phyloP scores from a whole-genome alignment of 2,113 vertebrate genomes.

The Oryzias melastigma region DNA sequence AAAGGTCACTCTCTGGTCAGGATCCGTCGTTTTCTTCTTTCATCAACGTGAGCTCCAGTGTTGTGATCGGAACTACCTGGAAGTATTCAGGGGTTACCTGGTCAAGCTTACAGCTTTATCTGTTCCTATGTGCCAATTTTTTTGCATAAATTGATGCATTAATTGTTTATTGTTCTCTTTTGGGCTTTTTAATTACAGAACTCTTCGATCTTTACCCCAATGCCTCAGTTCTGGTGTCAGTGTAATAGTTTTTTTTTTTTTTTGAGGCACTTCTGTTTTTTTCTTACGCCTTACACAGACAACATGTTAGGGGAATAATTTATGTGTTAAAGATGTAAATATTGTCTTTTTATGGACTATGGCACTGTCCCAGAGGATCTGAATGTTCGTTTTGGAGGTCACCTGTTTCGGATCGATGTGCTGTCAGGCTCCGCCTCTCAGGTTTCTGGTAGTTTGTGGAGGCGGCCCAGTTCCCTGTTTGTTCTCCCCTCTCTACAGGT shows the following conservation, averaged over 20 bases:
- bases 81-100: slow-evolving; percentile 45
- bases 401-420: slow-evolving; percentile 42
- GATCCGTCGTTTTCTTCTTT: slow-evolving; percentile 2
- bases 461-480: too few relatives aligned
- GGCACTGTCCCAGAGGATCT: slow-evolving; percentile 54
- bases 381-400: slow-evolving; percentile 59
- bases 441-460: slow-evolving; percentile 40
- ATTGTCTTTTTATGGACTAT: slow-evolving; percentile 52
- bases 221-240: slow-evolving; percentile 35
- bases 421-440: slow-evolving; percentile 53
- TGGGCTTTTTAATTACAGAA: slow-evolving; percentile 29
- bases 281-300: slow-evolving; percentile 64
- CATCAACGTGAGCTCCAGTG: slow-evolving; percentile 26
- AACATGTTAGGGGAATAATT: slow-evolving; percentile 70
- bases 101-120: slow-evolving; percentile 47
- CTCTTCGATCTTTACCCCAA: neutral
- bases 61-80: slow-evolving; percentile 49
- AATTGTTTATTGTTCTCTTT: slow-evolving; percentile 21
- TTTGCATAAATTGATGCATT: slow-evolving; percentile 53
- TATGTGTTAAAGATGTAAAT: slow-evolving; percentile 76
- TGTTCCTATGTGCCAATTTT: slow-evolving; percentile 58
- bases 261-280: slow-evolving; percentile 14
- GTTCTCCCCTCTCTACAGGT: neutral
- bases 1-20: slow-evolving; percentile 39
- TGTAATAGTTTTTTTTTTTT: slow-evolving; percentile 31